Evolutionary conservation across 2,888 invertebrate species (phyloP).

Genomic region (Osedax frankpressi): DNA sequence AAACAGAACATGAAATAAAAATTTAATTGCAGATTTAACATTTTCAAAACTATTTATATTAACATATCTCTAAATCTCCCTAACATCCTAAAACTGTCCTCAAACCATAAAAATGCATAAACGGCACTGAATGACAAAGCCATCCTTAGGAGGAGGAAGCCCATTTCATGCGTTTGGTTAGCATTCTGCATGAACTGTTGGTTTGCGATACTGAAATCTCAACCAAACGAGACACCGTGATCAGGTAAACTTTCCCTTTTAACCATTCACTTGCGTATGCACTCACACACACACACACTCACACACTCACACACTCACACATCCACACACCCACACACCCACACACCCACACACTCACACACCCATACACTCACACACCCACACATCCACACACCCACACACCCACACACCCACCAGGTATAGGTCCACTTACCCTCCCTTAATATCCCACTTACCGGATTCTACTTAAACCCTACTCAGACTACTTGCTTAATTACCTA

Average conservation of each 20-base stretch:
- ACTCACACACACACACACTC: neutral
- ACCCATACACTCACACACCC: constrained; percentile 50
- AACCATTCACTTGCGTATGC: neutral
- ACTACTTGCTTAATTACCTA: neutral
- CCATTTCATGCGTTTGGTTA: constrained; percentile 60
- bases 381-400: constrained; percentile 51
- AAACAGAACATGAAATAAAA: too few species aligned
- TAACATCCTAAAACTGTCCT: too few species aligned
- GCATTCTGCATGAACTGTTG: constrained; percentile 60
- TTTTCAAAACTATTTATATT: too few species aligned
- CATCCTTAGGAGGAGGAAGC: constrained; percentile 60
- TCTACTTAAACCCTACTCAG: neutral
- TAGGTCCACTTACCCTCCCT: neutral
- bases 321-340: neutral
- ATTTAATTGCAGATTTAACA: too few species aligned
- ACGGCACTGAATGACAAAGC: too few species aligned
- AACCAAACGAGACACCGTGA: constrained; percentile 56
- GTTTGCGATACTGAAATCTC: constrained; percentile 49
- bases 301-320: neutral
- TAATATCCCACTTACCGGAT: neutral
- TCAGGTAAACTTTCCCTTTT: constrained; percentile 47
- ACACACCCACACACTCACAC: neutral
- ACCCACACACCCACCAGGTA: neutral
- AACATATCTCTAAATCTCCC: too few species aligned
- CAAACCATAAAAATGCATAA: too few species aligned